Conservation (phyloP, 2,888 invertebrate genomes). For the Caenorhabditis doughertyi region DNA sequence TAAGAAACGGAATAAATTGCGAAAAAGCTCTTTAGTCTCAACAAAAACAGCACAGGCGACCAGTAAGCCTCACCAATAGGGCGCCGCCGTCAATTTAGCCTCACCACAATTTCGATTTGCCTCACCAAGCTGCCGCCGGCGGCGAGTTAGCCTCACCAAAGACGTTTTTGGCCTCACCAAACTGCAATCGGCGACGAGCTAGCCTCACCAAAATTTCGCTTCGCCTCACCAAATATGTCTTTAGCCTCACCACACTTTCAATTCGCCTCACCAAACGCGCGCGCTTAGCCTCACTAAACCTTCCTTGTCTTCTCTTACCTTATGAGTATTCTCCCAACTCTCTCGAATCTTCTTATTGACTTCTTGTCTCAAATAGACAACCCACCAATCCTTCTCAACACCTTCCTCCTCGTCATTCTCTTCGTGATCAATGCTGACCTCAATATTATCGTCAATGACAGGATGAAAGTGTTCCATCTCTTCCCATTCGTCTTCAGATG, state of each 20-base stretch:
- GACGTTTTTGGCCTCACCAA: background rate
- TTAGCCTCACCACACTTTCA: background rate
- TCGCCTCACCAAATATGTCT: background rate
- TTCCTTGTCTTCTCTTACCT: slow-evolving; percentile 40
- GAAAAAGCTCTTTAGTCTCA: background rate
- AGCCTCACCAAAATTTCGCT: background rate
- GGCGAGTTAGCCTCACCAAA: background rate
- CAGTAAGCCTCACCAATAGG: background rate
- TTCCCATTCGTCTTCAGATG: slow-evolving; percentile 75
- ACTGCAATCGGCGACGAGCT: background rate
- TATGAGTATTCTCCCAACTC: slow-evolving; percentile 68
- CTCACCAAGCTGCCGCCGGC: no score
- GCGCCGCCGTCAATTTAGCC: background rate
- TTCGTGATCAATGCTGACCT: slow-evolving; percentile 38
- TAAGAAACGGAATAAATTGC: no score
- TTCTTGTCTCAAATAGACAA: slow-evolving; percentile 67
- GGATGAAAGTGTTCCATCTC: slow-evolving; percentile 74
- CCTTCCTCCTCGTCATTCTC: slow-evolving; percentile 51
- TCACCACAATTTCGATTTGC: background rate
- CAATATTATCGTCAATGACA: slow-evolving; percentile 48
- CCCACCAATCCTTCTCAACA: slow-evolving; percentile 69
- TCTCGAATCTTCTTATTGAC: slow-evolving; percentile 66
- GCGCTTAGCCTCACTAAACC: no score
- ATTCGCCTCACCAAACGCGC: background rate
- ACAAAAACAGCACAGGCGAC: background rate